Conservation (phyloP, 2,797 vertebrate species). For the Taeniopygia guttata region DNA sequence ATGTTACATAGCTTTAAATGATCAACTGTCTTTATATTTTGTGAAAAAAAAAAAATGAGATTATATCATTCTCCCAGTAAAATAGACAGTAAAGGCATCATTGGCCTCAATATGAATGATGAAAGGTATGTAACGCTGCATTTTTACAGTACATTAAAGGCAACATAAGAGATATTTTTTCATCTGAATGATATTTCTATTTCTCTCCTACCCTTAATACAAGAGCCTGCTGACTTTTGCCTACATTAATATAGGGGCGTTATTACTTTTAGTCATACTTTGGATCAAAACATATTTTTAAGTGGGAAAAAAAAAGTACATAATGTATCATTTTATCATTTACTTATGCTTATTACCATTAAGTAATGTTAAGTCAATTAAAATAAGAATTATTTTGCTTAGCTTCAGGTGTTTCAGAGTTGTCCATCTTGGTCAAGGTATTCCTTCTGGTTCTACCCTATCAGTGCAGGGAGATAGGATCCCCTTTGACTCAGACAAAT, state of each 20-base stretch:
- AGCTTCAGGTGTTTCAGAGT: background rate
- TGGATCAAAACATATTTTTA: background rate
- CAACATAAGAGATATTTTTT: background rate
- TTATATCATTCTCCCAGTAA: background rate
- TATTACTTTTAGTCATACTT: background rate
- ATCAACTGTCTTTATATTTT: background rate
- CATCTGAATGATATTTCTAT: background rate
- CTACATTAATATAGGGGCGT: background rate
- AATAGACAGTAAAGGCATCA: background rate
- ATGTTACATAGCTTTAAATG: background rate
- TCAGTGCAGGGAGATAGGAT: background rate
- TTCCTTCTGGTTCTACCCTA: background rate
- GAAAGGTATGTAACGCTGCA: background rate
- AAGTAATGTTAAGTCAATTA: background rate
- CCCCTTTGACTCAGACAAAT: background rate
- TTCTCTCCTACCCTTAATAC: background rate
- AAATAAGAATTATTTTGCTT: background rate
- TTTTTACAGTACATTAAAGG: background rate
- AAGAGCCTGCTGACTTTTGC: background rate
- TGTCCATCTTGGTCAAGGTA: background rate
- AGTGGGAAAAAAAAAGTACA: fast-evolving
- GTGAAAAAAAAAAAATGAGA: background rate
- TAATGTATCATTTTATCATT: background rate
- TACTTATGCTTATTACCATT: background rate
- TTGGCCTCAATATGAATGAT: background rate